Evolutionary conservation across 1,140 invertebrate genomes (phyloP).

Genomic region (Drosophila tsacasi): DNA sequence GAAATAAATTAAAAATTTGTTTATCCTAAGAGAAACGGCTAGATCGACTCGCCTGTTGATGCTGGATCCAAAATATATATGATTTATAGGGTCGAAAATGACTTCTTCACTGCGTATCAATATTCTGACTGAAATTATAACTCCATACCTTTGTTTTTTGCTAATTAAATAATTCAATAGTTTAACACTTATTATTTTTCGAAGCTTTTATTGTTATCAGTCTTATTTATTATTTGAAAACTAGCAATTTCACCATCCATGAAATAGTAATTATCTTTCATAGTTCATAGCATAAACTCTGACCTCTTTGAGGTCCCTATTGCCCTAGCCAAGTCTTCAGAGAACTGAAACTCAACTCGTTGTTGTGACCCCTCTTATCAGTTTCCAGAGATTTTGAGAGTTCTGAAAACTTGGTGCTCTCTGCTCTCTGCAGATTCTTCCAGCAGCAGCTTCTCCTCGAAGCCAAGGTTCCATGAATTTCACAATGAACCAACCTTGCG

Average conservation of each 20-base stretch:
- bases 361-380: constrained; percentile 8
- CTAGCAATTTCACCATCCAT: constrained; percentile 17
- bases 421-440: constrained; percentile 27
- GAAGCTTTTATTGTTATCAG: not conserved
- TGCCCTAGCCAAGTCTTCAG: not conserved
- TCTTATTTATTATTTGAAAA: constrained; percentile 5
- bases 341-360: not conserved
- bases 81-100: not conserved
- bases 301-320: not conserved
- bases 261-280: not conserved
- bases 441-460: constrained; percentile 3
- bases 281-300: not conserved
- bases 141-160: not conserved
- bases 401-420: not conserved
- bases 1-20: no score
- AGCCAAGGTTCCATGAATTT: constrained; percentile 25
- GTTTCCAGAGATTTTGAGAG: not conserved
- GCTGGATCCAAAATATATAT: not conserved
- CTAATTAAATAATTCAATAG: not conserved
- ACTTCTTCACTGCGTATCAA: not conserved
- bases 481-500: constrained; percentile 35
- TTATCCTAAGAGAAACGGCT: no score
- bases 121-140: not conserved
- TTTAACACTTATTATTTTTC: not conserved
- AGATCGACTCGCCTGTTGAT: not conserved